Percentiles rank a stretch among this genome's conserved stretches.
phyloP scores from a whole-genome alignment of 2,113 vertebrate species.

The Axis porcinus region DNA sequence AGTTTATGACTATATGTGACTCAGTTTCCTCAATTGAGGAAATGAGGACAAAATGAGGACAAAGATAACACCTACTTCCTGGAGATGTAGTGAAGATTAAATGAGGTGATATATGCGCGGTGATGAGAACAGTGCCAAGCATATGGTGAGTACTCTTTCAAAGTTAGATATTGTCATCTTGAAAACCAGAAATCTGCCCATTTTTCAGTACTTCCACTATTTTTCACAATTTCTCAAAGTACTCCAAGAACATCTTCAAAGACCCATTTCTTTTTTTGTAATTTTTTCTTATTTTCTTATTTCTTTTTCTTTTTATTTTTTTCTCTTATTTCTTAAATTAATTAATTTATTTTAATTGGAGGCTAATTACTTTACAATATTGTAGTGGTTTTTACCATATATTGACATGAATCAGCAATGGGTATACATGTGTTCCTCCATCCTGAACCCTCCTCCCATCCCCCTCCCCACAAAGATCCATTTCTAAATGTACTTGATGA shows the following conservation, averaged over 20 bases:
- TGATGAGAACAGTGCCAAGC: neutral
- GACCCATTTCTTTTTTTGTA: neutral
- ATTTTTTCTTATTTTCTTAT: neutral
- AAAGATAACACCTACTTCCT: slow-evolving; percentile 33
- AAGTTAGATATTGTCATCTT: neutral
- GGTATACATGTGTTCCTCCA: neutral
- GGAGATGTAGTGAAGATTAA: slow-evolving; percentile 25
- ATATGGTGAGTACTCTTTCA: neutral
- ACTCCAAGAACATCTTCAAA: neutral
- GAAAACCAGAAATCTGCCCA: neutral
- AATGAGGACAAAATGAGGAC: neutral
- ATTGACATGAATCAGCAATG: neutral
- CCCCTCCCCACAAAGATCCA: neutral
- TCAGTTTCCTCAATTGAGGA: slow-evolving; percentile 40
- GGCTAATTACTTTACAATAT: neutral
- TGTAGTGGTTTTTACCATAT: neutral
- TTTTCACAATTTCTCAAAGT: neutral
- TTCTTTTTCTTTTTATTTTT: neutral
- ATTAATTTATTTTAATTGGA: neutral
- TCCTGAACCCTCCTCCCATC: neutral
- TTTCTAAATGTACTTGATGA: neutral
- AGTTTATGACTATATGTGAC: neutral
- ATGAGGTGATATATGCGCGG: neutral
- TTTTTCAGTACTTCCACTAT: neutral
- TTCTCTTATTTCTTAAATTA: neutral